Evolutionary conservation across 2,888 invertebrate species (phyloP).

Genomic region (Hemaris fuciformis): DNA sequence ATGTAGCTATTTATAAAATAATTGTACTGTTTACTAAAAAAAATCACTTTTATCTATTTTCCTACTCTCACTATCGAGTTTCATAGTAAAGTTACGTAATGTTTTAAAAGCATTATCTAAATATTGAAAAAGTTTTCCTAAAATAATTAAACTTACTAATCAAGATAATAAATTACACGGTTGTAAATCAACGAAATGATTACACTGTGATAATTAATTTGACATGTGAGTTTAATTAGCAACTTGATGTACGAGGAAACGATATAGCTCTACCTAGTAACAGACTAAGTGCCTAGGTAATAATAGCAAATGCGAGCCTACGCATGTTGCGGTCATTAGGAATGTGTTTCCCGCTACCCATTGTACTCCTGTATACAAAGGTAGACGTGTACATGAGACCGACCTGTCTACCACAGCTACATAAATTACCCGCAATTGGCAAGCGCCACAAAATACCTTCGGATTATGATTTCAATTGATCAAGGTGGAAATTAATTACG

Average conservation of each 20-base stretch:
- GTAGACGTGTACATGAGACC: constrained; percentile 27
- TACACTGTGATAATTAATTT: constrained; percentile 6
- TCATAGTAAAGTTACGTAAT: too few relatives aligned
- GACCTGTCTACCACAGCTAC: constrained; percentile 24
- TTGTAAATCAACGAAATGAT: not conserved
- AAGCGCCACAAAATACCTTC: constrained; percentile 18
- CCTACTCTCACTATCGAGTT: too few relatives aligned
- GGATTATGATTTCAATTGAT: constrained; percentile 2
- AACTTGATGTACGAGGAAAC: not conserved
- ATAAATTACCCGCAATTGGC: constrained; percentile 33
- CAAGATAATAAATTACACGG: not conserved
- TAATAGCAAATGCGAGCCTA: not conserved
- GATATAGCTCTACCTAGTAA: not conserved
- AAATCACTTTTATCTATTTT: too few relatives aligned
- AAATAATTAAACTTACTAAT: not conserved
- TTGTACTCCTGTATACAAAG: constrained; percentile 23
- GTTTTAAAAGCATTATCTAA: too few relatives aligned
- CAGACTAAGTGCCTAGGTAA: constrained; percentile 6
- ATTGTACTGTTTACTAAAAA: too few relatives aligned
- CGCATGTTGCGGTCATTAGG: constrained; percentile 30
- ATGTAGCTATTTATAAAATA: too few relatives aligned
- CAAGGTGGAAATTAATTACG: constrained; percentile 28
- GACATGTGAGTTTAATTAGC: not conserved
- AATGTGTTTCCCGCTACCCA: constrained; percentile 21
- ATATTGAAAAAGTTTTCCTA: not conserved